Conservation (phyloP, 2,888 invertebrate species). For the Drymonia ruficornis region DNA sequence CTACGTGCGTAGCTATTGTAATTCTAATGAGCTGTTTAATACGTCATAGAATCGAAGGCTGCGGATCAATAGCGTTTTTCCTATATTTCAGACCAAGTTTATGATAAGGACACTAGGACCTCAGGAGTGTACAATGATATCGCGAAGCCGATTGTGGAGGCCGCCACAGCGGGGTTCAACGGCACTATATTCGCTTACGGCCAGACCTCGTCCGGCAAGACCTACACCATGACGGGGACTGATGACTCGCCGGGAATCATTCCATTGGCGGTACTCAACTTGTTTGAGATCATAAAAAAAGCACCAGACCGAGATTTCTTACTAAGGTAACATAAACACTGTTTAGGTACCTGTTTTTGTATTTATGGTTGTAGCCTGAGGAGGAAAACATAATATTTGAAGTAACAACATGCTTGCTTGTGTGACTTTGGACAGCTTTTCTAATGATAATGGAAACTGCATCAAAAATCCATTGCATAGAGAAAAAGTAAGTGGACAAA, state of each 20-base stretch:
- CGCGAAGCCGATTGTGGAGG: slow-evolving; percentile 89
- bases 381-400: neutral
- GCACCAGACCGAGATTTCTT: slow-evolving; percentile 89
- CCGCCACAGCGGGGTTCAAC: slow-evolving; percentile 90
- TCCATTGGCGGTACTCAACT: slow-evolving; percentile 87
- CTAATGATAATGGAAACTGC: too few species aligned
- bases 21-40: slow-evolving; percentile 35
- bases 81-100: slow-evolving; percentile 88
- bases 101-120: slow-evolving; percentile 85
- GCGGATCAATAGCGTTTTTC: slow-evolving; percentile 11
- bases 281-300: slow-evolving; percentile 87
- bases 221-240: slow-evolving; percentile 93
- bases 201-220: slow-evolving; percentile 96
- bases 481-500: too few species aligned
- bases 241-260: slow-evolving; percentile 89
- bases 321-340: slow-evolving; percentile 78
- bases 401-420: neutral
- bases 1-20: slow-evolving; percentile 26
- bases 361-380: neutral
- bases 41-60: slow-evolving; percentile 39
- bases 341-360: neutral
- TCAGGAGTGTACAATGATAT: slow-evolving; percentile 87
- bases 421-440: too few species aligned
- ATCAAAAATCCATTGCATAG: too few species aligned
- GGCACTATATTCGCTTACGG: slow-evolving; percentile 97